Conservation (phyloP, 2,888 invertebrate genomes). For the Lasioglossum zephyrum region DNA sequence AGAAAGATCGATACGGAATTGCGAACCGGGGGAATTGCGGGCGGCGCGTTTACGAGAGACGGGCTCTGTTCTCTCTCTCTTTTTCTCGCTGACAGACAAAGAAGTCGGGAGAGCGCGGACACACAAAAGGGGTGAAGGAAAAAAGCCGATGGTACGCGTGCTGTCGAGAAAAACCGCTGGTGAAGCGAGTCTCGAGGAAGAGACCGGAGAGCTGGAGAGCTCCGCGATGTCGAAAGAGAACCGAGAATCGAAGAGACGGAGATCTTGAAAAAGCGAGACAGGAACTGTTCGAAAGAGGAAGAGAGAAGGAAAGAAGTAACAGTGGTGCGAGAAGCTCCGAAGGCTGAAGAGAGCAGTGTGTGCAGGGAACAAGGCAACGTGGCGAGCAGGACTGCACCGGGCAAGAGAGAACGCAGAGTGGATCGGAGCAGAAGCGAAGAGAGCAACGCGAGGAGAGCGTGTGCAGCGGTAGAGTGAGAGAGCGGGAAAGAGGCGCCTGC, state of each 20-base stretch:
- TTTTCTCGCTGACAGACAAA: neutral
- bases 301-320: slow-evolving; percentile 15
- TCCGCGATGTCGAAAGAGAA: neutral
- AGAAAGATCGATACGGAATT: slow-evolving; percentile 46
- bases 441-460: slow-evolving; percentile 43
- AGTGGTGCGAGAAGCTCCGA: slow-evolving; percentile 20
- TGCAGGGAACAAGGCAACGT: slow-evolving; percentile 71
- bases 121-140: slow-evolving; percentile 10
- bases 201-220: slow-evolving; percentile 18
- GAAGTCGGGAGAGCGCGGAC: neutral
- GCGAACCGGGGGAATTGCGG: slow-evolving; percentile 22
- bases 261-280: slow-evolving; percentile 1
- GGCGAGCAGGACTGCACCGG: slow-evolving; percentile 72
- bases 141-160: slow-evolving; percentile 54
- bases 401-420: slow-evolving; percentile 41
- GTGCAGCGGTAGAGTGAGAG: neutral
- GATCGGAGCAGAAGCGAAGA: slow-evolving; percentile 20
- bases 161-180: slow-evolving; percentile 43
- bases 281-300: neutral
- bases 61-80: neutral
- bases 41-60: slow-evolving; percentile 32
- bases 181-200: slow-evolving; percentile 35
- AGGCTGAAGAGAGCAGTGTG: slow-evolving; percentile 46
- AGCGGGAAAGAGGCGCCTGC: slow-evolving; percentile 62
- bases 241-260: slow-evolving; percentile 40